Conservation (phyloP, 1,140 invertebrate species). For the Drosophila mauritiana region DNA sequence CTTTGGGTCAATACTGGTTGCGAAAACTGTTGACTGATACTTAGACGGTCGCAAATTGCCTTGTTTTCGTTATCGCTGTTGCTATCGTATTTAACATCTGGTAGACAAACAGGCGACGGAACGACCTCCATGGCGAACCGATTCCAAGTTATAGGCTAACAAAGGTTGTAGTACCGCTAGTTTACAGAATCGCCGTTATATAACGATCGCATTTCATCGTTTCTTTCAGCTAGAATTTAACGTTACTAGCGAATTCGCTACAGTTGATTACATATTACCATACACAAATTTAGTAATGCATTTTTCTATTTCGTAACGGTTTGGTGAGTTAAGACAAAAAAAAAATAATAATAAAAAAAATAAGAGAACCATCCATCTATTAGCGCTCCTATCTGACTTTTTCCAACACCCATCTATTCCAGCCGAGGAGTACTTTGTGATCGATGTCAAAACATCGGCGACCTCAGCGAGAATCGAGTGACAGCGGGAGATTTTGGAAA, state of each 20-base stretch:
- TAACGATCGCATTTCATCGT: background rate
- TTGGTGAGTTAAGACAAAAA: background rate
- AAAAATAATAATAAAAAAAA: background rate
- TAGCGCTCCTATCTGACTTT: slow-evolving; percentile 16
- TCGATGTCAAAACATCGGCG: slow-evolving; percentile 55
- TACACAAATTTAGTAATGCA: too few species aligned
- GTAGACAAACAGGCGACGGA: slow-evolving; percentile 47
- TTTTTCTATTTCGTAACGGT: too few species aligned
- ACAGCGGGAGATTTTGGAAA: slow-evolving; percentile 39
- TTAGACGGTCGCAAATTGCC: slow-evolving; percentile 52
- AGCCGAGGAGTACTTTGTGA: slow-evolving; percentile 38
- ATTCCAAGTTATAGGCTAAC: slow-evolving; percentile 34
- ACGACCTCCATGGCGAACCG: slow-evolving; percentile 18
- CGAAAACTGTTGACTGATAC: slow-evolving; percentile 53
- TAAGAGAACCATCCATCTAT: slow-evolving; percentile 5
- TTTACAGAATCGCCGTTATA: slow-evolving; percentile 6
- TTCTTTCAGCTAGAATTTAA: background rate
- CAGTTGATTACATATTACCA: too few species aligned
- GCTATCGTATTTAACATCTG: slow-evolving; percentile 53
- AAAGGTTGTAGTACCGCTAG: slow-evolving; percentile 18
- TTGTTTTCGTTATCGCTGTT: slow-evolving; percentile 49
- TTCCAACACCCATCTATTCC: slow-evolving; percentile 15
- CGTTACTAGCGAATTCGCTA: background rate
- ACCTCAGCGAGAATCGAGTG: slow-evolving; percentile 20
- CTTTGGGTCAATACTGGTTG: slow-evolving; percentile 43